Evolutionary conservation across 2,888 invertebrate species (phyloP), one percentile per base, ranked within the genome.

Genomic region (Cepaea hortensis): DNA sequence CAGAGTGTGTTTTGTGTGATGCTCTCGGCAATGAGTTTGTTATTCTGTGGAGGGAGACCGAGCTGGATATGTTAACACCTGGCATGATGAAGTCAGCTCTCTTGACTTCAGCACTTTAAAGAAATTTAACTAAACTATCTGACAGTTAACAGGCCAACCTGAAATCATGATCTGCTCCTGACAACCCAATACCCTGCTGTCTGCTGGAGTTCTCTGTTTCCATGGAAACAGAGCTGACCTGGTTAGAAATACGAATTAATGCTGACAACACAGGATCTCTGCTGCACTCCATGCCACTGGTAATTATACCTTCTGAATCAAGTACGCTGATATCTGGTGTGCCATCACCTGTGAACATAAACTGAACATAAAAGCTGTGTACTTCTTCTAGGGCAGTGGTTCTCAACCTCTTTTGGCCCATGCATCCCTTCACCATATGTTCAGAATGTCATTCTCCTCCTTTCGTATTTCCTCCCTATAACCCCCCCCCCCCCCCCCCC

Each of bases 131-230:
- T 68, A 15, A 68, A 68, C 68, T 15, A 68, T 18, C 68, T 4
- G 0, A 20, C 4, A 68, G 13, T 62, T 5, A 68, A 68, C 68
- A 68, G 5, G 68, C 87, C 15, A 61, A 88, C 88, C 81, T 83
- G 11, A 79, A 62, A 48, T 88, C 88, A 35, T 72, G 86, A 65
- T 87, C 88, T 65, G 85, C 86, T n/a, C 77, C 82, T 20, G 80
- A 65, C 9, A 86, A 86, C 20, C 85, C 85, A 18, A 84, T 18
- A 65, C 88, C 86, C 48, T 86, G 82, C 76, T 18, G 88, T 81
- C 48, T n/a, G 48, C 86, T 86, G 0, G 85, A 86, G 55, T 48
- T 84, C 15, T 18, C 23, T 23, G 88, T 82, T 4, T 20, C 18
- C 7, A 87, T 61, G 13, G 88, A 88, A 35, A 72, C 62, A 4